These are phyloP conservation scores for Macaria liturata DNA, from an alignment of 2,888 invertebrate genomes.

Conservation along the genomic window DNA sequence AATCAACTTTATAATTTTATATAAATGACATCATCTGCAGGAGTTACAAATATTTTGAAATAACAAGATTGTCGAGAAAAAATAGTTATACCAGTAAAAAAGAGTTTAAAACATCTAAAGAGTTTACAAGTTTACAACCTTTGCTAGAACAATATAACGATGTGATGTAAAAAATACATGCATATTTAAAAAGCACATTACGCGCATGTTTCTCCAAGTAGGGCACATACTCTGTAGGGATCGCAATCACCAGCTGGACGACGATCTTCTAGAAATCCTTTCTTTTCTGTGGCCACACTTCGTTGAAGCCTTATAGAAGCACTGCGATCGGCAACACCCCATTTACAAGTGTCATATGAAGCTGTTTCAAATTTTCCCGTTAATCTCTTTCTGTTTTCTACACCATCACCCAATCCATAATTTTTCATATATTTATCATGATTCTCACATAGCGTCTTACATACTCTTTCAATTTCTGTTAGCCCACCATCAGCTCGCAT, in stretches of 20 bases:
- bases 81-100: too few species aligned
- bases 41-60: too few species aligned
- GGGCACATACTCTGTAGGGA: constrained; percentile 85
- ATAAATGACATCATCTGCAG: too few species aligned
- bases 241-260: constrained; percentile 96
- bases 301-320: constrained; percentile 97
- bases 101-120: too few species aligned
- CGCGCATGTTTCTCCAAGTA: constrained; percentile 72
- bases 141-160: too few species aligned
- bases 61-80: too few species aligned
- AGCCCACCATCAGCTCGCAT: constrained; percentile 92
- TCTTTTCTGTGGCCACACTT: constrained; percentile 91
- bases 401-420: constrained; percentile 94
- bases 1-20: too few species aligned
- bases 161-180: too few species aligned
- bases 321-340: constrained; percentile 95
- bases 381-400: constrained; percentile 96
- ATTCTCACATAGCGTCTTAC: constrained; percentile 84
- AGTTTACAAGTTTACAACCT: too few species aligned
- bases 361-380: constrained; percentile 98
- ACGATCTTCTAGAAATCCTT: constrained; percentile 97
- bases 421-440: constrained; percentile 90
- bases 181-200: not conserved
- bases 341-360: constrained; percentile 93
- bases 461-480: constrained; percentile 92